These are phyloP conservation scores for Drosophila lowei DNA, from an alignment of 1,140 invertebrate species.

Conservation along the genomic window DNA sequence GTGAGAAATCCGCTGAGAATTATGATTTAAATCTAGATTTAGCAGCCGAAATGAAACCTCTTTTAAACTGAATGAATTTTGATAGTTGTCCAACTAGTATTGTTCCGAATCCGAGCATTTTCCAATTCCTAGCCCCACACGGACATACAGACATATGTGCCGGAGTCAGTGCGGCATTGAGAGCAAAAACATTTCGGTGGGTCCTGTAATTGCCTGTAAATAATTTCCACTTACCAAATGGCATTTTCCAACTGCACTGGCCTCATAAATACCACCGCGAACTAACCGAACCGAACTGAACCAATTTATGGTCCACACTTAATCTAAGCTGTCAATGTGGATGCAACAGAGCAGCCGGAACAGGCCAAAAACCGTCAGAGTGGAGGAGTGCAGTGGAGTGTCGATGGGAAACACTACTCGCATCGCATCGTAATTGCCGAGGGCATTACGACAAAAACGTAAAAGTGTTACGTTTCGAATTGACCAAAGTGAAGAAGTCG, in stretches of 20 bases:
- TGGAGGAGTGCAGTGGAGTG: background rate
- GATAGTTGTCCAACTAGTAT: too few relatives aligned
- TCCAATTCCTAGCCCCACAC: too few relatives aligned
- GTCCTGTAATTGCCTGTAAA: constrained; percentile 59
- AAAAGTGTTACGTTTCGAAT: constrained; percentile 61
- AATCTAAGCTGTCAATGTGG: constrained; percentile 78
- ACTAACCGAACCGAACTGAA: constrained; percentile 13
- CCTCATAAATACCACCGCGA: constrained; percentile 62
- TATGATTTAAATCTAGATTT: too few relatives aligned
- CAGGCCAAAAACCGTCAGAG: constrained; percentile 8
- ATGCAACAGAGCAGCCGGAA: constrained; percentile 30
- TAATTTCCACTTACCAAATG: constrained; percentile 63
- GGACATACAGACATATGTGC: too few relatives aligned
- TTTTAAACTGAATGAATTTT: too few relatives aligned
- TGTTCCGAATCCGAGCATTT: too few relatives aligned
- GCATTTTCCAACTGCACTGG: constrained; percentile 33
- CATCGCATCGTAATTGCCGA: constrained; percentile 63
- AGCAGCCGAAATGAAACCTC: too few relatives aligned
- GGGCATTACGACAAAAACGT: constrained; percentile 66
- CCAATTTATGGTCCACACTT: constrained; percentile 72
- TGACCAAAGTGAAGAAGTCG: constrained; percentile 63
- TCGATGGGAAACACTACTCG: constrained; percentile 27
- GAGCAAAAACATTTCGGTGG: background rate
- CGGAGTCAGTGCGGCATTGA: too few relatives aligned
- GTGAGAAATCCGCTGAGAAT: too few relatives aligned